These are phyloP conservation scores for Stegodyphus dumicola DNA, from an alignment of 1,140 invertebrate species.

Conservation along the genomic window DNA sequence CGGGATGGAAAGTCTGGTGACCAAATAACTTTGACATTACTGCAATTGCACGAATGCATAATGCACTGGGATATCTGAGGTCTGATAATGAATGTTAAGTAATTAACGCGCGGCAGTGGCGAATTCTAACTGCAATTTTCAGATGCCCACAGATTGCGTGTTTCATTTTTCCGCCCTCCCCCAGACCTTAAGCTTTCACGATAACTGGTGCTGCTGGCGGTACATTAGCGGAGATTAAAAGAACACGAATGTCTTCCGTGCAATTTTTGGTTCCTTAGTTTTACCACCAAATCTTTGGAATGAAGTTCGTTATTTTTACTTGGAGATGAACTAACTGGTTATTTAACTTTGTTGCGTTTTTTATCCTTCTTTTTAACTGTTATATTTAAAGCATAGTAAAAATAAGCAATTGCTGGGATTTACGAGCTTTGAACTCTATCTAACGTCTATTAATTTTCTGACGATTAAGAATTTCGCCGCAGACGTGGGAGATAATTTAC, in stretches of 20 bases:
- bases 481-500: no score
- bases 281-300: not conserved
- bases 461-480: no score
- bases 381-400: not conserved
- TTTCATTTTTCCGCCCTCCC: not conserved
- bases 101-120: constrained; percentile 21
- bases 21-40: constrained; percentile 18
- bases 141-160: not conserved
- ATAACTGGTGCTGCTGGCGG: not conserved
- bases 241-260: not conserved
- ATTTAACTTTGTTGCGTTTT: constrained; percentile 9
- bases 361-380: not conserved
- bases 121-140: not conserved
- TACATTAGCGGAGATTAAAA: not conserved
- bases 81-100: constrained; percentile 35
- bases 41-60: constrained; percentile 10
- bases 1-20: not conserved
- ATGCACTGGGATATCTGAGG: constrained; percentile 11
- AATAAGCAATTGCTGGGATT: no score
- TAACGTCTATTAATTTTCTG: no score
- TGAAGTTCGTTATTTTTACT: constrained; percentile 10
- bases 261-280: not conserved
- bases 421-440: no score
- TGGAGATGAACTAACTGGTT: not conserved
- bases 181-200: not conserved